phyloP scores from a whole-genome alignment of 2,797 vertebrate species.

The Menidia menidia region DNA sequence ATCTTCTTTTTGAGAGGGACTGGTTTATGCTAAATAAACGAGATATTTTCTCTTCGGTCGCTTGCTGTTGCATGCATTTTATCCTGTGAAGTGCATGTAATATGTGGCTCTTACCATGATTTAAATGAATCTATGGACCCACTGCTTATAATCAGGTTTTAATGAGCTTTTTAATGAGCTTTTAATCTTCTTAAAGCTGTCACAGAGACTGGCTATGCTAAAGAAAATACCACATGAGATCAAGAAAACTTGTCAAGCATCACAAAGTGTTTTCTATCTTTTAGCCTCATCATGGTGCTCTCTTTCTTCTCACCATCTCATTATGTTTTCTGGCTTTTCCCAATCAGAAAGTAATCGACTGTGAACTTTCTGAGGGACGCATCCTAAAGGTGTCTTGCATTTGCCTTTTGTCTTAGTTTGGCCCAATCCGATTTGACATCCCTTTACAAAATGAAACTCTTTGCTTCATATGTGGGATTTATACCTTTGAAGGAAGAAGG shows the following conservation, averaged over 20 bases:
- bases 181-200: conserved; percentile 56
- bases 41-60: conserved; percentile 24
- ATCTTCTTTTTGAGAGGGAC: conserved; percentile 28
- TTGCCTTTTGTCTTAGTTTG: neutral
- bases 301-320: conserved; percentile 18
- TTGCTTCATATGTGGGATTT: conserved; percentile 34
- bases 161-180: conserved; percentile 62
- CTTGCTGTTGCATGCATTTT: conserved; percentile 16
- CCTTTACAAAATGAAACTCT: conserved; percentile 43
- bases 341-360: conserved; percentile 16
- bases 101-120: conserved; percentile 6
- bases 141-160: conserved; percentile 53
- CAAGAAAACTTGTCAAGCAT: conserved; percentile 21
- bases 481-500: conserved; percentile 23
- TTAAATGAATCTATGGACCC: conserved; percentile 29
- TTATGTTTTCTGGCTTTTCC: conserved; percentile 10
- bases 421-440: conserved; percentile 17
- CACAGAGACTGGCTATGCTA: conserved; percentile 19
- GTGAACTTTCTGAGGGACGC: conserved; percentile 18
- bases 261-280: conserved; percentile 15
- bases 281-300: neutral
- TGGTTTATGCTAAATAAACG: conserved; percentile 34
- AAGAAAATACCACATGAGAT: conserved; percentile 22
- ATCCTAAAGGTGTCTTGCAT: conserved; percentile 19
- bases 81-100: conserved; percentile 1